These are phyloP conservation scores for Ormia ochracea DNA, from an alignment of 2,888 invertebrate species.

Conservation along the genomic window DNA sequence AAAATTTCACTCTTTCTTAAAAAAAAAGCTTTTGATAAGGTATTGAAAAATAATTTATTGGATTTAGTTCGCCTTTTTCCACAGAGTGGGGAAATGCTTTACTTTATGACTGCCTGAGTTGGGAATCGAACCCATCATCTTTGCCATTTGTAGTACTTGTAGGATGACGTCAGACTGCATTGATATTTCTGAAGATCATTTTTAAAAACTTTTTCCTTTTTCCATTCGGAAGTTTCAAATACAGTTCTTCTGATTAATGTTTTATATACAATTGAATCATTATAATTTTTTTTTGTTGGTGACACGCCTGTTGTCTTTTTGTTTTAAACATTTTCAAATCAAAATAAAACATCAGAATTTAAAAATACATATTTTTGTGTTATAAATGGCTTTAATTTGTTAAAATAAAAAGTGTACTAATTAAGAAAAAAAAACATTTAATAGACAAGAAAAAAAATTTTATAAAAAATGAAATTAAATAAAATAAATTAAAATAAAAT, in stretches of 20 bases:
- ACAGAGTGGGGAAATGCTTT: too few species aligned
- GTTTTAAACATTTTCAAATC: neutral
- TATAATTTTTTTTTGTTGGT: neutral
- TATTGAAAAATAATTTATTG: too few species aligned
- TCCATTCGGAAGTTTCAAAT: neutral
- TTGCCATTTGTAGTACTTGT: too few species aligned
- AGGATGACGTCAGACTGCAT: too few species aligned
- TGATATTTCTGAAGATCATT: too few species aligned
- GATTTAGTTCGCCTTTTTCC: too few species aligned
- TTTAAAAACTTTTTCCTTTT: too few species aligned
- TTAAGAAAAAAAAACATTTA: constrained; percentile 20
- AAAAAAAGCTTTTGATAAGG: too few species aligned
- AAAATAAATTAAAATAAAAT: neutral
- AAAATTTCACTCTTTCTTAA: too few species aligned
- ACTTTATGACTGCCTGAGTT: too few species aligned
- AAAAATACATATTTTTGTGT: constrained; percentile 19
- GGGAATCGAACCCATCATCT: too few species aligned
- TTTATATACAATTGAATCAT: constrained; percentile 17
- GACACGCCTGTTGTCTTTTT: neutral
- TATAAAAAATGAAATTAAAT: too few species aligned
- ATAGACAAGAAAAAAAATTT: constrained; percentile 4
- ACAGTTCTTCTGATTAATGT: neutral
- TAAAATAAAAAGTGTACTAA: constrained; percentile 12
- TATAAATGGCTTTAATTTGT: constrained; percentile 34
- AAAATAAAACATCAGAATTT: constrained; percentile 3